These are phyloP conservation scores for Myiozetetes cayanensis DNA, from an alignment of 2,113 vertebrate genomes.

Conservation along the genomic window DNA sequence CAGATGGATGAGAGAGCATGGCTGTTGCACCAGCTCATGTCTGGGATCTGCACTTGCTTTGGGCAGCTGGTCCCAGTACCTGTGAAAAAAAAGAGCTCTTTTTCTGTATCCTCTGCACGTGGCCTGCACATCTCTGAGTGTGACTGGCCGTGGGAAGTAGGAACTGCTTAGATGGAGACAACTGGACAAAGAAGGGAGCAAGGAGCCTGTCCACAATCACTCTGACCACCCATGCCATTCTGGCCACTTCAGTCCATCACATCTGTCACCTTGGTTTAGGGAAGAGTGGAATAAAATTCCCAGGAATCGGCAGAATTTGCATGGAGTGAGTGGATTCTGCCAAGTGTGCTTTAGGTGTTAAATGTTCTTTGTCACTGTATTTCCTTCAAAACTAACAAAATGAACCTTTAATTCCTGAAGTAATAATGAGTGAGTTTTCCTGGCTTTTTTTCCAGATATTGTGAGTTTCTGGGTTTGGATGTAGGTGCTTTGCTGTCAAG, in stretches of 20 bases:
- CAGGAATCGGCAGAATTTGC: neutral
- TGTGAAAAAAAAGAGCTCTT: neutral
- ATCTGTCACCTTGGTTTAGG: neutral
- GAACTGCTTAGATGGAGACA: neutral
- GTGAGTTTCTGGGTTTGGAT: neutral
- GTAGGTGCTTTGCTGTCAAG: neutral
- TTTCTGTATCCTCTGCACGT: neutral
- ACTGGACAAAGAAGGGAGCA: neutral
- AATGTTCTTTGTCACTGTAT: neutral
- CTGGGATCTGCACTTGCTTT: neutral
- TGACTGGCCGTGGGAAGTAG: neutral
- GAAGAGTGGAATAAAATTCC: neutral
- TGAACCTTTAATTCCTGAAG: neutral
- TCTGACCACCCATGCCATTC: neutral
- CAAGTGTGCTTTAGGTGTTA: neutral
- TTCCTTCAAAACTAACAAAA: neutral
- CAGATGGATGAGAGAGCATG: neutral
- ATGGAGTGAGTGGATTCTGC: neutral
- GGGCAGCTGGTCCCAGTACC: neutral
- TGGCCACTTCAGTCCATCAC: neutral
- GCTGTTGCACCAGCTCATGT: neutral
- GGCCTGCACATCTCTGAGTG: neutral
- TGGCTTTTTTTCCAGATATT: neutral
- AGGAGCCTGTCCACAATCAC: neutral
- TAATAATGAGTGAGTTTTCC: rapidly evolving